Percentiles rank a stretch among this genome's conserved stretches.
Evolutionary conservation across 2,797 vertebrate species (phyloP).

Genomic region (Sebastes aleutianus): DNA sequence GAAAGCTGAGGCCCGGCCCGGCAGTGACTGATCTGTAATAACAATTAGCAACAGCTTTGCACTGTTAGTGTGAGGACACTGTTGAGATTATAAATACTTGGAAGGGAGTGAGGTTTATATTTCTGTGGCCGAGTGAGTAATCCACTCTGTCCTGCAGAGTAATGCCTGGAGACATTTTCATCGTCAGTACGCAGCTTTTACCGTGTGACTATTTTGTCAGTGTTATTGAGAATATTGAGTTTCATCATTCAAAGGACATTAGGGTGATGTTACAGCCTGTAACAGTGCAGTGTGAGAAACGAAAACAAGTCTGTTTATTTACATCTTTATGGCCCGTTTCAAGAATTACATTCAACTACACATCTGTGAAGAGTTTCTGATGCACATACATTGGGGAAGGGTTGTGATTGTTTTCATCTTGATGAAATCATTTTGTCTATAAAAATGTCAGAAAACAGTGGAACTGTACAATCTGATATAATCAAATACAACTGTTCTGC

Average conservation of each 20-base stretch:
- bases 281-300: not conserved
- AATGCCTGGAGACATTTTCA: not conserved
- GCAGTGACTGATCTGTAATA: conserved; percentile 55
- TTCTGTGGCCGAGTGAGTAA: conserved; percentile 25
- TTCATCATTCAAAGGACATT: not conserved
- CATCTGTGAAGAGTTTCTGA: not conserved
- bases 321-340: not conserved
- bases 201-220: not conserved
- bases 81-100: conserved; percentile 45
- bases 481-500: not conserved
- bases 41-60: conserved; percentile 54
- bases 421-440: not conserved
- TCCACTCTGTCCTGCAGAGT: conserved; percentile 28
- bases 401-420: not conserved
- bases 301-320: not conserved
- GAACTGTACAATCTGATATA: not conserved
- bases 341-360: not conserved
- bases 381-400: not conserved
- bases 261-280: not conserved
- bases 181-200: not conserved
- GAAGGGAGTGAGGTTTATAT: conserved; percentile 44
- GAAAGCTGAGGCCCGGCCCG: conserved; percentile 15
- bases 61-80: conserved; percentile 41
- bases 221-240: not conserved
- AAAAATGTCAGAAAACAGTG: not conserved